Evolutionary conservation across 2,113 vertebrate species (phyloP).

Genomic region (Trematomus loennbergii): DNA sequence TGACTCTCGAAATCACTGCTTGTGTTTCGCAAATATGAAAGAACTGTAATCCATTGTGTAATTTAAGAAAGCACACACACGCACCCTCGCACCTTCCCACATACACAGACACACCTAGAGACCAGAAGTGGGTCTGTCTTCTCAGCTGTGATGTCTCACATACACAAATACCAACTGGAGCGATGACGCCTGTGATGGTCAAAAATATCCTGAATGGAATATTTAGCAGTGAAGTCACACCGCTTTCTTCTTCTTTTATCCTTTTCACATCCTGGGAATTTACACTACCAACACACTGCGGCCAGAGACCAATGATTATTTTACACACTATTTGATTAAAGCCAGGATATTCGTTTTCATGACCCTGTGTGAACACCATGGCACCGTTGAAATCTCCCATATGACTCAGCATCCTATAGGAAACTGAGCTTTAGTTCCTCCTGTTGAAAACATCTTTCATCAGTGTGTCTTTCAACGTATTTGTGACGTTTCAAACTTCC

Average conservation of each 20-base stretch:
- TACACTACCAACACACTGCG: not conserved
- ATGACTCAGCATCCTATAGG: constrained; percentile 52
- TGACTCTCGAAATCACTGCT: constrained; percentile 63
- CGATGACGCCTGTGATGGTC: constrained; percentile 65
- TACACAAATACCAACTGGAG: constrained; percentile 65
- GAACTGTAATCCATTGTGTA: constrained; percentile 67
- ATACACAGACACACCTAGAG: constrained; percentile 28
- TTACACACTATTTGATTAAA: constrained; percentile 5
- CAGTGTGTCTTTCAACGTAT: constrained; percentile 22
- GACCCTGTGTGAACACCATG: not conserved
- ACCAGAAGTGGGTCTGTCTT: constrained; percentile 65
- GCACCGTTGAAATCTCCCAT: not conserved
- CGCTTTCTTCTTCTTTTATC: constrained; percentile 38
- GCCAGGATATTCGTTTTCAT: not conserved
- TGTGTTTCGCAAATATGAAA: constrained; percentile 48
- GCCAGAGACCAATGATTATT: constrained; percentile 15
- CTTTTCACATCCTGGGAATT: constrained; percentile 35
- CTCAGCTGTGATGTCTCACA: constrained; percentile 76
- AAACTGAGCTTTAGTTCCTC: not conserved
- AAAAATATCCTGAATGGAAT: constrained; percentile 68
- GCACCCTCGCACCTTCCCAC: not conserved
- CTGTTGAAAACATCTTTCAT: constrained; percentile 38
- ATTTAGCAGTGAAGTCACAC: constrained; percentile 41
- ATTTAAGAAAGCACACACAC: constrained; percentile 17
- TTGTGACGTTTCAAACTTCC: constrained; percentile 48